phyloP scores from a whole-genome alignment of 2,113 vertebrate species.

The Alligator sinensis region DNA sequence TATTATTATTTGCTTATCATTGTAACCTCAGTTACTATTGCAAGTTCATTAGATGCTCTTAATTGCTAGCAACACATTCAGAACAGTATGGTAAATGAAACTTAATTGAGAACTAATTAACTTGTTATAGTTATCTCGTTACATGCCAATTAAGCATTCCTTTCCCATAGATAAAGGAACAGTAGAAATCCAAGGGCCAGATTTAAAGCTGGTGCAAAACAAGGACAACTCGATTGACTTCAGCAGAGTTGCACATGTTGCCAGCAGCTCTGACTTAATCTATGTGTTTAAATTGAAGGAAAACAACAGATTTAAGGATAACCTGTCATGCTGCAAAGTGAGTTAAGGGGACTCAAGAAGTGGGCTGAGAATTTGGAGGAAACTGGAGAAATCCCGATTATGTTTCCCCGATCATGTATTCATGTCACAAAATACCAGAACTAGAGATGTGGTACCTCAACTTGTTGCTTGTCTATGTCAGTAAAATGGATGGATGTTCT shows the following conservation, averaged over 20 bases:
- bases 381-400: background rate
- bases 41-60: constrained; percentile 76
- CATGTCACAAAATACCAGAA: background rate
- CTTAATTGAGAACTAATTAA: constrained; percentile 85
- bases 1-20: constrained; percentile 56
- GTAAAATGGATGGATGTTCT: background rate
- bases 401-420: background rate
- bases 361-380: background rate
- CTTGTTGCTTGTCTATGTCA: background rate
- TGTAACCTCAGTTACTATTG: constrained; percentile 47
- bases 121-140: constrained; percentile 81
- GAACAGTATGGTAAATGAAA: constrained; percentile 73
- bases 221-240: background rate
- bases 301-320: constrained; percentile 39
- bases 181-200: constrained; percentile 56
- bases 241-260: background rate
- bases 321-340: constrained; percentile 1
- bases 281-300: constrained; percentile 26
- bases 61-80: constrained; percentile 76
- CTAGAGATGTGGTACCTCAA: background rate
- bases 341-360: background rate
- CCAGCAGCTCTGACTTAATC: background rate
- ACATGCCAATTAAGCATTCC: constrained; percentile 80
- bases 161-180: constrained; percentile 77
- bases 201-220: constrained; percentile 3